Conservation (phyloP, 2,888 invertebrate genomes). For the Drosophila nr. perissopoda region DNA sequence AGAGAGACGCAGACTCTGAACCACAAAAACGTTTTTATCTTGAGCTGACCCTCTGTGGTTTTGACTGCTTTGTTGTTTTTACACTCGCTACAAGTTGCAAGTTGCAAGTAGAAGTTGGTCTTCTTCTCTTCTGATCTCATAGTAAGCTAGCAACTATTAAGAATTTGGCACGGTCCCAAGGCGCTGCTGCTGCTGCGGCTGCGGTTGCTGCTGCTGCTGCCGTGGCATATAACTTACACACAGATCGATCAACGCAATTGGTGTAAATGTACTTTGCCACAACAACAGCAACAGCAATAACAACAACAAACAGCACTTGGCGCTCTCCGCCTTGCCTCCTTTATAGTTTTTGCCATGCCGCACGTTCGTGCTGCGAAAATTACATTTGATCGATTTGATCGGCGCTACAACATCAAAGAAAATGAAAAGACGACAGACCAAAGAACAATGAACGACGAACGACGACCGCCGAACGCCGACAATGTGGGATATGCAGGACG, state of each 20-base stretch:
- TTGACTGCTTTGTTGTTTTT: conserved; percentile 59
- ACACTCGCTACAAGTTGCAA: conserved; percentile 43
- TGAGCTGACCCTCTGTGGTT: conserved; percentile 22
- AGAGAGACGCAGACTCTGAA: conserved; percentile 35
- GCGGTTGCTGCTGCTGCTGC: conserved; percentile 14
- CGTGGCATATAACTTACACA: conserved; percentile 80
- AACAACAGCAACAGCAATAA: conserved; percentile 41
- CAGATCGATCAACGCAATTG: conserved; percentile 82
- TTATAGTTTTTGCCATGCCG: conserved; percentile 56
- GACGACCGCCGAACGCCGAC: conserved; percentile 45
- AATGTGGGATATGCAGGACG: conserved; percentile 11
- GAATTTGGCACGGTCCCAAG: conserved; percentile 81
- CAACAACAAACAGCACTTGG: conserved; percentile 72
- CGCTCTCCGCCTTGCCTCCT: conserved; percentile 49
- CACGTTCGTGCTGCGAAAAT: conserved; percentile 82
- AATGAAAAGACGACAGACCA: conserved; percentile 69
- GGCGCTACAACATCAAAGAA: conserved; percentile 84
- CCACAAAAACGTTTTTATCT: conserved; percentile 62
- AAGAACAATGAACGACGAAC: conserved; percentile 59
- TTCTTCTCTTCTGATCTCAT: conserved; percentile 52
- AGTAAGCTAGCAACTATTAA: conserved; percentile 80
- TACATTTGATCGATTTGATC: conserved; percentile 85
- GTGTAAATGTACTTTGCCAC: conserved; percentile 81
- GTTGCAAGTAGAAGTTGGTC: conserved; percentile 5
- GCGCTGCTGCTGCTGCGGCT: conserved; percentile 45